Conservation (phyloP, 2,797 vertebrate species). For the Melopsittacus undulatus region DNA sequence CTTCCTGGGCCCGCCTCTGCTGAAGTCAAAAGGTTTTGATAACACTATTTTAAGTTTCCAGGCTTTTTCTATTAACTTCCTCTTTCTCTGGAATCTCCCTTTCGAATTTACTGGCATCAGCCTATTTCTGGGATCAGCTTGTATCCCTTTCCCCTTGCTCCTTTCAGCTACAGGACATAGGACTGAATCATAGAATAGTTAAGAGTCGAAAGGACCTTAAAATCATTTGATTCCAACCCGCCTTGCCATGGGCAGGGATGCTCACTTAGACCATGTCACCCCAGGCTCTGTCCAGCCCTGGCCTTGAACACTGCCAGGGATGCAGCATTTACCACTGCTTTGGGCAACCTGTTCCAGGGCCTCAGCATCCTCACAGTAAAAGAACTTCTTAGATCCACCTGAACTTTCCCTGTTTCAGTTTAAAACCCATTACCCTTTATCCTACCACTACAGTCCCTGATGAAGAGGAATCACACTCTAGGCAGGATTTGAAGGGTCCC, state of each 20-base stretch:
- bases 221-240: too few species aligned
- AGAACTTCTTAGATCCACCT: too few species aligned
- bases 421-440: not conserved
- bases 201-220: too few species aligned
- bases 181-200: not conserved
- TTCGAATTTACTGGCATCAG: not conserved
- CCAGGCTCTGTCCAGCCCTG: too few species aligned
- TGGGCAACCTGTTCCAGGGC: too few species aligned
- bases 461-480: not conserved
- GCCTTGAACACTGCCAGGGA: too few species aligned
- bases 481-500: not conserved
- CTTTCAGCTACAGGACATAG: not conserved
- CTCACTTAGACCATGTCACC: too few species aligned
- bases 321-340: too few species aligned
- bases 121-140: not conserved
- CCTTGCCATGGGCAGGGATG: too few species aligned
- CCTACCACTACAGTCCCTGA: not conserved
- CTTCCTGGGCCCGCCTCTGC: not conserved
- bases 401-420: too few species aligned
- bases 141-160: not conserved
- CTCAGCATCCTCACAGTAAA: too few species aligned
- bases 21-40: not conserved
- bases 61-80: not conserved
- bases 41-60: not conserved
- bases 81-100: slow-evolving; percentile 30